A percentile compares a stretch with the other conserved stretches of the same genome.
These are phyloP conservation scores for Adrianichthys oophorus DNA, from an alignment of 2,797 vertebrate species.

Conservation along the genomic window DNA sequence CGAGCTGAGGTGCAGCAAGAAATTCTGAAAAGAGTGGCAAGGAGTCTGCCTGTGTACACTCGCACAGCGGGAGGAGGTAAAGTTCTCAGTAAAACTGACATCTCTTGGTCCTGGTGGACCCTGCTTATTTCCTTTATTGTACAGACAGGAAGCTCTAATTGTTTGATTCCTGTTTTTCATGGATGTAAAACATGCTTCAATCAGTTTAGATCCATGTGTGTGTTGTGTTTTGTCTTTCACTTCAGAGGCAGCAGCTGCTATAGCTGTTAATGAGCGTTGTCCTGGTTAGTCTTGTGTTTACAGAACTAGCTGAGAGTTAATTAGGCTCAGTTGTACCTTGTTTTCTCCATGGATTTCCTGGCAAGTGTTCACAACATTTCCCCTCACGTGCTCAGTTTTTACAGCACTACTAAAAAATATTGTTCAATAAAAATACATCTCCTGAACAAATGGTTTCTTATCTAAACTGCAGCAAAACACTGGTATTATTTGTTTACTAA, in stretches of 20 bases:
- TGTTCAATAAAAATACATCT: not conserved
- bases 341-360: constrained; percentile 22
- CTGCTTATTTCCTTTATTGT: too few species aligned
- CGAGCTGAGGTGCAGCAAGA: constrained; percentile 88
- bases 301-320: constrained; percentile 16
- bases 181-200: too few species aligned
- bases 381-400: not conserved
- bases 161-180: too few species aligned
- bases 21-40: constrained; percentile 87
- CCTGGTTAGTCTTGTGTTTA: constrained; percentile 26
- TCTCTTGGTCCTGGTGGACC: not conserved
- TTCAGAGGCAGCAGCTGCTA: not conserved
- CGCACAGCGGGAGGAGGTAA: constrained; percentile 87
- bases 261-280: not conserved
- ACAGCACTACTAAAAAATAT: not conserved
- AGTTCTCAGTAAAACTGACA: constrained; percentile 10
- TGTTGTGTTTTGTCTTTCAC: not conserved
- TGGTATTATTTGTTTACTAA: too few species aligned
- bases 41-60: constrained; percentile 87
- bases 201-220: too few species aligned
- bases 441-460: too few species aligned
- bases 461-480: too few species aligned
- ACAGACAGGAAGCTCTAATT: too few species aligned
- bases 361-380: constrained; percentile 1
- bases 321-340: constrained; percentile 29